Percentiles rank a stretch among this genome's conserved stretches.
These are phyloP conservation scores for Cydia splendana DNA, from an alignment of 1,140 invertebrate genomes.

Conservation along the genomic window DNA sequence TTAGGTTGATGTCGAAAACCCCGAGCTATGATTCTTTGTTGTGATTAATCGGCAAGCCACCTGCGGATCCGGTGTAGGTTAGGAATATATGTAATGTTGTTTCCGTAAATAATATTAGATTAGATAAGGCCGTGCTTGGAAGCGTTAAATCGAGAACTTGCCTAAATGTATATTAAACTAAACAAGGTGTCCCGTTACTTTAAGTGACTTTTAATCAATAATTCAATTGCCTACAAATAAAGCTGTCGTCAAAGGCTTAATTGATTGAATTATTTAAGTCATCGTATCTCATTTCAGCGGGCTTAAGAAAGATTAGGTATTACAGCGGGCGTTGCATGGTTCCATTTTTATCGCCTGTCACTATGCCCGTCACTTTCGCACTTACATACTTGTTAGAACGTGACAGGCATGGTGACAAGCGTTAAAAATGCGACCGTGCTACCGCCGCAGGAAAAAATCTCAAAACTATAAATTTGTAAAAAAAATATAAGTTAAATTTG, in stretches of 20 bases:
- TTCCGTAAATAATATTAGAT: slow-evolving; percentile 63
- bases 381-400: no score
- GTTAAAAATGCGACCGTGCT: no score
- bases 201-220: neutral
- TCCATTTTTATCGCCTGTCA: no score
- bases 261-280: slow-evolving; percentile 9
- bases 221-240: slow-evolving; percentile 3
- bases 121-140: slow-evolving; percentile 37
- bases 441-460: no score
- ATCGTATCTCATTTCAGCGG: neutral
- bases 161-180: slow-evolving; percentile 12
- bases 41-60: slow-evolving; percentile 75
- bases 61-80: slow-evolving; percentile 72
- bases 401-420: no score
- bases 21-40: slow-evolving; percentile 52
- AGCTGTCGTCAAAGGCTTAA: neutral
- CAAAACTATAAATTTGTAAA: no score
- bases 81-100: slow-evolving; percentile 53
- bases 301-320: neutral
- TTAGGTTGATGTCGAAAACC: slow-evolving; percentile 11
- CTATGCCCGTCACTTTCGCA: no score
- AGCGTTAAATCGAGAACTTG: slow-evolving; percentile 24
- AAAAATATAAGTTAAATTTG: no score
- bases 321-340: no score
- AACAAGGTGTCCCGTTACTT: neutral